Conservation (phyloP, 64 coral and sea anemone species). For the Montipora cactus region DNA sequence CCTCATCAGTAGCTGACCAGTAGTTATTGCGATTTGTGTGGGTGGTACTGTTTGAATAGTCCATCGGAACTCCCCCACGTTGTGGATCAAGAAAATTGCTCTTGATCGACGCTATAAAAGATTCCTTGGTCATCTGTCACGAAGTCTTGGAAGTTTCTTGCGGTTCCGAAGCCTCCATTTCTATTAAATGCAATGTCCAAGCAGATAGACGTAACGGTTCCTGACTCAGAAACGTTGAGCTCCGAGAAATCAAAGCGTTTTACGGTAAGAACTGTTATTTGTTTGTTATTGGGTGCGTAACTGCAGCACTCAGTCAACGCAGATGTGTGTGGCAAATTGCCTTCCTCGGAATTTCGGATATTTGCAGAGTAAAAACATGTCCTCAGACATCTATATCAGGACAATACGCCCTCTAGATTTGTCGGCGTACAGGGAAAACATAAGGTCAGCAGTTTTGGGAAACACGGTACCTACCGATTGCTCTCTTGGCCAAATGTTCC, state of each 20-base stretch:
- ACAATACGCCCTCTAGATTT: background rate
- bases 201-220: conserved; percentile 82
- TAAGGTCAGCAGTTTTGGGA: no score
- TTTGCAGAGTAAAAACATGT: conserved; percentile 22
- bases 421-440: background rate
- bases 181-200: conserved; percentile 68
- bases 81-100: background rate
- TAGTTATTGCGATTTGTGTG: background rate
- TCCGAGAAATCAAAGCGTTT: conserved; percentile 83
- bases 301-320: background rate
- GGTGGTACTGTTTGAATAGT: background rate
- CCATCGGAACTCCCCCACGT: background rate
- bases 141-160: conserved; percentile 1
- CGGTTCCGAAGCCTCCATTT: background rate
- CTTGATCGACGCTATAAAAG: background rate
- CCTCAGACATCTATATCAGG: no score
- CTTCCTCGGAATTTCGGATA: background rate
- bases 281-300: background rate
- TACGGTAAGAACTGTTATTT: conserved; percentile 63
- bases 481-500: no score
- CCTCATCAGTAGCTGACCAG: background rate
- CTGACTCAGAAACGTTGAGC: conserved; percentile 87
- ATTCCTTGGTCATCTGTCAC: conserved; percentile 47
- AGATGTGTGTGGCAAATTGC: background rate
- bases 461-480: no score